Percentiles rank a stretch among this genome's conserved stretches.
Conservation (phyloP, 1,140 invertebrate species). For the Platyscapa corneri region DNA sequence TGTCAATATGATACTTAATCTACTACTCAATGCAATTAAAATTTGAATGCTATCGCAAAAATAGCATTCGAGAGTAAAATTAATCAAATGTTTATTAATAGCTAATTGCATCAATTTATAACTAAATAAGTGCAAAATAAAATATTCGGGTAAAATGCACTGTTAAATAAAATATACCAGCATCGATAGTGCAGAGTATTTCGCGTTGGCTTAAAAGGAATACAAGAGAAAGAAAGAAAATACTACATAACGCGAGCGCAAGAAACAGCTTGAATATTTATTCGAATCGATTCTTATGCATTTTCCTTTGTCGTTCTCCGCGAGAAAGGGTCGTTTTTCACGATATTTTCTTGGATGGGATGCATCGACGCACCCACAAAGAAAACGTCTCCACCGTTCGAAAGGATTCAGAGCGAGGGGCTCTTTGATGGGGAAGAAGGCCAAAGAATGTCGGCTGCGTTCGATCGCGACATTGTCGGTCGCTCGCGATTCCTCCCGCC, state of each 20-base stretch:
- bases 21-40: no score
- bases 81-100: no score
- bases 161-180: no score
- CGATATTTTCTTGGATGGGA: background rate
- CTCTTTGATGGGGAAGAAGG: slow-evolving; percentile 17
- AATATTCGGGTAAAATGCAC: no score
- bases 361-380: slow-evolving; percentile 29
- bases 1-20: no score
- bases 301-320: slow-evolving; percentile 2
- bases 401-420: slow-evolving; percentile 20
- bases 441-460: background rate
- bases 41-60: no score
- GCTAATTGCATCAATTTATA: no score
- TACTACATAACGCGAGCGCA: background rate
- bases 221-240: background rate
- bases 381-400: background rate
- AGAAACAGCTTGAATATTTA: slow-evolving; percentile 43
- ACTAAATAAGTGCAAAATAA: no score
- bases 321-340: slow-evolving; percentile 1
- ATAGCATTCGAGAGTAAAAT: no score
- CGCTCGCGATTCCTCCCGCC: slow-evolving; percentile 40
- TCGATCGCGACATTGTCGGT: slow-evolving; percentile 10
- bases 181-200: background rate
- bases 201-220: background rate
- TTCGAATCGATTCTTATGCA: slow-evolving; percentile 42